phyloP scores from a whole-genome alignment of 2,888 invertebrate genomes.

The Eilema griseolum region DNA sequence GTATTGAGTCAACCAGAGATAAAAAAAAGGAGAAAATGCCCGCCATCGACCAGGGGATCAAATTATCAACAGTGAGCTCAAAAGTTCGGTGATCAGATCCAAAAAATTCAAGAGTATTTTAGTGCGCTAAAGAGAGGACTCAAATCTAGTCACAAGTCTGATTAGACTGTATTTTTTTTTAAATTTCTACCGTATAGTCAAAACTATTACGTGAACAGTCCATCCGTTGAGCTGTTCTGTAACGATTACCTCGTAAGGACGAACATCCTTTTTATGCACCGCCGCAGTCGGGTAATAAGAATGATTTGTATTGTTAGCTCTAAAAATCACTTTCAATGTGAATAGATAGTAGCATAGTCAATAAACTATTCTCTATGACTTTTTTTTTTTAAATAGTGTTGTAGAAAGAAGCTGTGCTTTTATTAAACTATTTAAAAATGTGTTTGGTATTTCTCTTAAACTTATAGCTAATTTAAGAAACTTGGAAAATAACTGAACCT shows the following conservation, averaged over 20 bases:
- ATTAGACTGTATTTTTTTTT: background rate
- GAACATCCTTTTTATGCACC: too few species aligned
- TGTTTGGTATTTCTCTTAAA: background rate
- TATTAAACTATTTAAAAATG: background rate
- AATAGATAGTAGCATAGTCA: background rate
- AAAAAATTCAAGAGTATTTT: background rate
- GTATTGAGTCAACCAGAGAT: background rate
- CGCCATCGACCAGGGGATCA: background rate
- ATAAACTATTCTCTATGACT: background rate
- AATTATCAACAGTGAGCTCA: background rate
- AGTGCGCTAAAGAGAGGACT: background rate
- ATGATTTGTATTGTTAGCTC: constrained; percentile 46
- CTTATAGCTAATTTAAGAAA: background rate
- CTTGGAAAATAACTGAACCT: background rate
- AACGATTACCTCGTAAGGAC: too few species aligned
- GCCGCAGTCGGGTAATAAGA: constrained; percentile 15
- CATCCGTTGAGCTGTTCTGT: too few species aligned
- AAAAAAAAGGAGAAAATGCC: too few species aligned
- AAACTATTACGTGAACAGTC: too few species aligned
- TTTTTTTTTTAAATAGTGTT: background rate
- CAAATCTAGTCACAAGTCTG: background rate
- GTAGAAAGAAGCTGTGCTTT: background rate
- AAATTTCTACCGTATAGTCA: background rate
- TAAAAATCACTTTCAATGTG: constrained; percentile 15
- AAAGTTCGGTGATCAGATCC: background rate